These are phyloP conservation scores for Agonum fuliginosum DNA, from an alignment of 2,888 invertebrate genomes.

Conservation along the genomic window DNA sequence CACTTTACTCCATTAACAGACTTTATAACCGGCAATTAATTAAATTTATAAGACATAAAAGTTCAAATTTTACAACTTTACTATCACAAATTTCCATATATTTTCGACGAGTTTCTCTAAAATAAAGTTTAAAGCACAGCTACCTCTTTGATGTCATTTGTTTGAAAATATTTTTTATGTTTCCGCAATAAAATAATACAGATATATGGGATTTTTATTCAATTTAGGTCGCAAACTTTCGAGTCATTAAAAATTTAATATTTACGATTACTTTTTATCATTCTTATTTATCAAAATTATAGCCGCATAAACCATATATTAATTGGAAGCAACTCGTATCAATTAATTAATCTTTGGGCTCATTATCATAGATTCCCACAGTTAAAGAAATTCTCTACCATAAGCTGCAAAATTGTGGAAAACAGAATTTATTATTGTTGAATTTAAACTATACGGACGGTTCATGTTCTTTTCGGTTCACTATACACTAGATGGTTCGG, in stretches of 20 bases:
- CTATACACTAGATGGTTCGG: too few relatives aligned
- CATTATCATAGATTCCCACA: too few relatives aligned
- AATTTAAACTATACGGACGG: too few relatives aligned
- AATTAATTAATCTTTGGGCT: too few relatives aligned
- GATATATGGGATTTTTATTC: slow-evolving; percentile 9
- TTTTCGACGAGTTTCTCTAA: slow-evolving; percentile 21
- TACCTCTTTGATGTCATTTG: slow-evolving; percentile 19
- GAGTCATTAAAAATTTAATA: slow-evolving; percentile 11
- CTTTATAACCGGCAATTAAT: slow-evolving; percentile 52
- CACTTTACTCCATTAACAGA: slow-evolving; percentile 28
- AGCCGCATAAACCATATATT: background rate
- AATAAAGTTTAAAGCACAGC: slow-evolving; percentile 6
- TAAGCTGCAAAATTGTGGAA: too few relatives aligned
- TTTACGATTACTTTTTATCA: slow-evolving; percentile 33
- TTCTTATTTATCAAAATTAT: slow-evolving; percentile 15
- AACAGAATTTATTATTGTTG: too few relatives aligned
- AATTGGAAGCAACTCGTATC: too few relatives aligned
- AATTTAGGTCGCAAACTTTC: slow-evolving; percentile 24
- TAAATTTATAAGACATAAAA: slow-evolving; percentile 51
- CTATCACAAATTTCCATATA: slow-evolving; percentile 48
- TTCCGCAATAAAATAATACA: slow-evolving; percentile 48
- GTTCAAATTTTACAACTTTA: slow-evolving; percentile 43
- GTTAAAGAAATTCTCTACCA: too few relatives aligned
- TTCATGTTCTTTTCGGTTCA: too few relatives aligned
- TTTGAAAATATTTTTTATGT: slow-evolving; percentile 46